Percentiles rank a stretch among this genome's conserved stretches.
These are phyloP conservation scores for Illadopsis cleaveri DNA, from an alignment of 2,113 vertebrate species.

Conservation along the genomic window DNA sequence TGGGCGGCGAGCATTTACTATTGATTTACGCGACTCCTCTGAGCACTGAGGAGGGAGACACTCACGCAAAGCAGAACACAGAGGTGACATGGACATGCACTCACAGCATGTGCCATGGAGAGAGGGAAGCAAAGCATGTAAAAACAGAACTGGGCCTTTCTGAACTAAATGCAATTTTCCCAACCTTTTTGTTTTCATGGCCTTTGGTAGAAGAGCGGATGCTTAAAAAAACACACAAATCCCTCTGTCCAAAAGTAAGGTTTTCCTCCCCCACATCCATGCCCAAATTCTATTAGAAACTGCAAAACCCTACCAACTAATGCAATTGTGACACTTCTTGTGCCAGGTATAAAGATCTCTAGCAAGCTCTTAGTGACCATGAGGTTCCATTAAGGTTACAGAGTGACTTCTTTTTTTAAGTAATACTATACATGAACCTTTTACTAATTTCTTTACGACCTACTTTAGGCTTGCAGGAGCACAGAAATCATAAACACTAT, in stretches of 20 bases:
- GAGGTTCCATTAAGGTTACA: not conserved
- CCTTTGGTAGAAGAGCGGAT: not conserved
- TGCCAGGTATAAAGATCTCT: not conserved
- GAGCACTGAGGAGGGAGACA: slow-evolving; percentile 7
- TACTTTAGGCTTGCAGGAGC: not conserved
- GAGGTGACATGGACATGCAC: not conserved
- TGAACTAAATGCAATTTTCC: not conserved
- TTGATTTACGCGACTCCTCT: slow-evolving; percentile 71
- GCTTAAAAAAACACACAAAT: not conserved
- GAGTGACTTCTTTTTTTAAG: not conserved
- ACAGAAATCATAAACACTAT: not conserved
- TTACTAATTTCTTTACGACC: not conserved
- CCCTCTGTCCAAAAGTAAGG: not conserved
- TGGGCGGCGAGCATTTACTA: slow-evolving; percentile 77
- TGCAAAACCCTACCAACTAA: not conserved
- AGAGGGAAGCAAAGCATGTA: not conserved
- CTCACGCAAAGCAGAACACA: not conserved
- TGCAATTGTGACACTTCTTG: not conserved
- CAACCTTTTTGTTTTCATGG: not conserved
- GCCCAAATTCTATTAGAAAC: not conserved
- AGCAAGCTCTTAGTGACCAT: not conserved
- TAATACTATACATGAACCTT: not conserved
- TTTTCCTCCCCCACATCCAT: not conserved
- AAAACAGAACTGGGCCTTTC: not conserved
- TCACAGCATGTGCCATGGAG: not conserved